Evolutionary conservation across 2,888 invertebrate species (phyloP).

Genomic region (Lingula anatina): DNA sequence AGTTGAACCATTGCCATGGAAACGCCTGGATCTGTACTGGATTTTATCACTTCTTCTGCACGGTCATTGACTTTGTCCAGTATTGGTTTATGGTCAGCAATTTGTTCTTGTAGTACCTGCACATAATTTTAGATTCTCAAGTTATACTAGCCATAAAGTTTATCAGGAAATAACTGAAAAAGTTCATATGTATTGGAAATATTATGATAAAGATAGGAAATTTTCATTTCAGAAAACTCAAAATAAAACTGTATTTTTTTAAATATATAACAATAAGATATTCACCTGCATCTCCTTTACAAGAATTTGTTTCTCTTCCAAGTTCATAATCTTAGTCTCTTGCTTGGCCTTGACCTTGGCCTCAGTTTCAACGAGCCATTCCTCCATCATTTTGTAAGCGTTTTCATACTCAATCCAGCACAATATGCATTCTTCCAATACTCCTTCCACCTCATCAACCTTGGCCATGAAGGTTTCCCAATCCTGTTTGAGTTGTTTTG

Average conservation of each 20-base stretch:
- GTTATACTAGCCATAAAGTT: too few species aligned
- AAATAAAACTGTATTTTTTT: too few species aligned
- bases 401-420: slow-evolving; percentile 88
- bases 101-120: slow-evolving; percentile 38
- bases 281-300: slow-evolving; percentile 31
- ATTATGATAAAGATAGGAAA: too few species aligned
- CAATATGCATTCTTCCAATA: slow-evolving; percentile 82
- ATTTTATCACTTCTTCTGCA: slow-evolving; percentile 83
- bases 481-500: slow-evolving; percentile 35
- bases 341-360: slow-evolving; percentile 21
- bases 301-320: slow-evolving; percentile 26
- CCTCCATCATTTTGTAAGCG: slow-evolving; percentile 75
- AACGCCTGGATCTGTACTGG: slow-evolving; percentile 86
- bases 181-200: too few species aligned
- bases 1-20: slow-evolving; percentile 90
- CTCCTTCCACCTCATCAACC: slow-evolving; percentile 64
- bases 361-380: slow-evolving; percentile 63
- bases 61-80: slow-evolving; percentile 86
- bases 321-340: slow-evolving; percentile 26
- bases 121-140: too few species aligned
- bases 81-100: slow-evolving; percentile 55
- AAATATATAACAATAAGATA: too few species aligned
- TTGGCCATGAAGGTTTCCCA: slow-evolving; percentile 47
- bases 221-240: too few species aligned
- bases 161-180: too few species aligned